Evolutionary conservation across 1,140 invertebrate genomes (phyloP), one percentile per base, ranked within the genome.

Genomic region (Solen grandis): DNA sequence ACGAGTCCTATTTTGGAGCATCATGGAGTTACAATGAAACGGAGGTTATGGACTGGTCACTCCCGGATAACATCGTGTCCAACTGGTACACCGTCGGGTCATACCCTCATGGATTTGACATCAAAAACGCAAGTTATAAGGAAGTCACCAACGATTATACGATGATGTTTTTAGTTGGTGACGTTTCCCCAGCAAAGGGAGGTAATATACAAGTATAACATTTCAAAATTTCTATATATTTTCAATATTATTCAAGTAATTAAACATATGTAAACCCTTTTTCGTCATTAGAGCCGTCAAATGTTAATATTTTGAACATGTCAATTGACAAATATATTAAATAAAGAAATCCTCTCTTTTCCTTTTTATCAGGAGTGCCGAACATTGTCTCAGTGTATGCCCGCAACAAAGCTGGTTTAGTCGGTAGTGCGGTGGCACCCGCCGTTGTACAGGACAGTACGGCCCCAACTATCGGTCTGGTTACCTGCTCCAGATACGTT

Each of bases 371-470:
- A 46, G 85, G 85, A 19, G 50, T 22, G 14, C 62, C 85, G 35
- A 86, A 84, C 50, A 76, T 86, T 4, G 5, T 86, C 22, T 72
- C 65, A 33, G 57, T 86, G 10, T 50, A 25, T 14, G 80, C 78
- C 2, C 62, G 38, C 55, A 82, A 86, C 46, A 62, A 68, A 38
- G 83, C 84, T 25, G 77, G 81, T 2, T 52, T 86, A 16, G 57
- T 35, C n/a, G 63, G 63, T 2, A 66, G 38, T 14, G 31, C 79
- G 25, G 14, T 60, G 22, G 75, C 76, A 29, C 55, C 80, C 38
- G n/a, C 83, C 8, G 46, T 86, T 2, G 57, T 86, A 13, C 70
- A 79, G 19, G 85, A 86, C 33, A 72, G 46, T 33, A 81, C 76
- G 10, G 60, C 76, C 22, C 85, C 85, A 25, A n/a, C 29, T 16